Base-by-base conservation (phyloP, 2,113 vertebrate genomes). In the Strigops habroptila region DNA sequence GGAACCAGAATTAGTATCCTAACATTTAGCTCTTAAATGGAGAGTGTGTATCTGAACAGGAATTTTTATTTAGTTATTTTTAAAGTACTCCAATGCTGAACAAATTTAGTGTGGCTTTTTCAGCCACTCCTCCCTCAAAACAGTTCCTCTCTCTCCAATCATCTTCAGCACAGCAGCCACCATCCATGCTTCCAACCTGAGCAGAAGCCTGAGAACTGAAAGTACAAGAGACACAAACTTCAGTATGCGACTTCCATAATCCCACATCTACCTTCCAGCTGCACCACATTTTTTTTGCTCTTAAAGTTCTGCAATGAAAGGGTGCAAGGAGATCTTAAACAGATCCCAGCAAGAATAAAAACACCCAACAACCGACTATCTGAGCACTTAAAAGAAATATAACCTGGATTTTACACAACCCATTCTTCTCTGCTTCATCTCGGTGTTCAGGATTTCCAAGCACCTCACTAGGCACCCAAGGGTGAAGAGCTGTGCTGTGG, bases 1-100 rank as follows among this genome's bases (percentile, higher is more conserved):
- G 18, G 55, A 95, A 92, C 44, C 48, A 84, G 60, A 86, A 79
- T 82, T 76, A 79, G 70, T 70, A 87, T 65, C 64, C 80, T 86
- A 68, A 83, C 71, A 88, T 83, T 86, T 30, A 82, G 44, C 24
- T 90, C 79, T 52, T 49, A 70, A 75, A 76, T 13, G 48, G 5
- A 70, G 12, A 81, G 27, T 0, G 0, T 24, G 1, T 18, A 81
- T 44, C 15, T 49, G 57, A 71, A 71, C 18, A 25, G 2, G 0
- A 67, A 24, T 63, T 88, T 75, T 70, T 67, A 79, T 41, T 67
- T 15, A 71, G 22, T 18, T 78, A 46, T 51, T 78, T 67, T 67
- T 39, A 1, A 81, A 78, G 18, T 14, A 44, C 30, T 35, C 31
- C 4, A 23, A 13, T 3, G 10, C 9, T 44, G 7, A 67, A 70